phyloP scores from a whole-genome alignment of 2,797 vertebrate species.

The Spea hammondii region DNA sequence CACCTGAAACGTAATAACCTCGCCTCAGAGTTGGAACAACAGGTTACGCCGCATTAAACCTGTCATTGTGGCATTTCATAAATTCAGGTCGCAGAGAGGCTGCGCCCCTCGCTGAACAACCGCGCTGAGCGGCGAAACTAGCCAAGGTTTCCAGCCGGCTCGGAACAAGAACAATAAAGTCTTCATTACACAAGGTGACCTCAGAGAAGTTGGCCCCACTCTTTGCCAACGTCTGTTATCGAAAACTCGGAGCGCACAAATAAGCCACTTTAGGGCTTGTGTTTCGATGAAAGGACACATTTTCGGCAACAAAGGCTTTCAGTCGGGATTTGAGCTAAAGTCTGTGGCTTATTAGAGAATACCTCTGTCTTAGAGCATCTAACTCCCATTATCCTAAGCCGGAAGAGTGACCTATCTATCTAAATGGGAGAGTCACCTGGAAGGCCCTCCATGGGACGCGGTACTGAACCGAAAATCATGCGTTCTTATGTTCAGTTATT shows the following conservation, averaged over 20 bases:
- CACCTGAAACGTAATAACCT: neutral
- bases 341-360: too few relatives aligned
- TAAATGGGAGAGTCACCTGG: too few relatives aligned
- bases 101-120: neutral
- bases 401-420: too few relatives aligned
- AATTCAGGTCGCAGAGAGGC: neutral
- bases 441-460: too few relatives aligned
- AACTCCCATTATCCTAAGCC: too few relatives aligned
- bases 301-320: conserved; percentile 17
- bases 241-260: neutral
- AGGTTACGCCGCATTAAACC: conserved; percentile 6
- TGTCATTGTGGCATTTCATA: neutral
- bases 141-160: neutral
- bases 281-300: conserved; percentile 14
- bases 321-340: neutral
- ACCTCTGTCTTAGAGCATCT: too few relatives aligned
- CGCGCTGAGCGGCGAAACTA: neutral
- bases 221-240: conserved; percentile 26
- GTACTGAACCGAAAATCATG: too few relatives aligned
- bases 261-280: conserved; percentile 18
- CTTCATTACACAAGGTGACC: conserved; percentile 44
- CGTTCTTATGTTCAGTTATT: too few relatives aligned
- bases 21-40: neutral
- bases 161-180: conserved; percentile 33
- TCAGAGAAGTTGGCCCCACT: conserved; percentile 20